Evolutionary conservation across 1,140 invertebrate species (phyloP).

Genomic region (Octopus sinensis): DNA sequence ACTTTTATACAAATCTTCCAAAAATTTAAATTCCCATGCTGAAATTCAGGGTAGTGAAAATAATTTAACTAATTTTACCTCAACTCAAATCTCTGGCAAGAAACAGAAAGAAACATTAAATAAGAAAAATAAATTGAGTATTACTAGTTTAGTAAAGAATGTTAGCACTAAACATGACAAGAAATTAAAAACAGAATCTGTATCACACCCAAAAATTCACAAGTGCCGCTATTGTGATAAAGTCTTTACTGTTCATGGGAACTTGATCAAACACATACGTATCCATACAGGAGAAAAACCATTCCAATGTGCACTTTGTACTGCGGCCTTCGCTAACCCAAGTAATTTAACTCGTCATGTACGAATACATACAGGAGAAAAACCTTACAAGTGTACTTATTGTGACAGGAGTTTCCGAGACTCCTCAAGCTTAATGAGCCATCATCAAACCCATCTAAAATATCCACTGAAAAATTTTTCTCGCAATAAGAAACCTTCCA

Average conservation of each 20-base stretch:
- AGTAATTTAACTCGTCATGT: conserved; percentile 32
- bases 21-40: no score
- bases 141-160: neutral
- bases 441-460: conserved; percentile 58
- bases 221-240: neutral
- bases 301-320: conserved; percentile 31
- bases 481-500: no score
- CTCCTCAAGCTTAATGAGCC: conserved; percentile 48
- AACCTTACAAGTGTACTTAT: conserved; percentile 31
- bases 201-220: conserved; percentile 37
- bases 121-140: neutral
- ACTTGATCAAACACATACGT: conserved; percentile 31
- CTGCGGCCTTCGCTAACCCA: conserved; percentile 56
- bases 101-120: neutral
- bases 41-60: no score
- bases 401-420: conserved; percentile 48
- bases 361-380: conserved; percentile 34
- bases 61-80: neutral
- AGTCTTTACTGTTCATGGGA: conserved; percentile 1
- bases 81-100: neutral
- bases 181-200: neutral
- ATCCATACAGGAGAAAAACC: conserved; percentile 37
- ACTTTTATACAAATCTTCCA: no score
- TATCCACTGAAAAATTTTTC: neutral
- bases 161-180: neutral